Conservation (phyloP, 2,888 invertebrate species). For the Baronia brevicornis region DNA sequence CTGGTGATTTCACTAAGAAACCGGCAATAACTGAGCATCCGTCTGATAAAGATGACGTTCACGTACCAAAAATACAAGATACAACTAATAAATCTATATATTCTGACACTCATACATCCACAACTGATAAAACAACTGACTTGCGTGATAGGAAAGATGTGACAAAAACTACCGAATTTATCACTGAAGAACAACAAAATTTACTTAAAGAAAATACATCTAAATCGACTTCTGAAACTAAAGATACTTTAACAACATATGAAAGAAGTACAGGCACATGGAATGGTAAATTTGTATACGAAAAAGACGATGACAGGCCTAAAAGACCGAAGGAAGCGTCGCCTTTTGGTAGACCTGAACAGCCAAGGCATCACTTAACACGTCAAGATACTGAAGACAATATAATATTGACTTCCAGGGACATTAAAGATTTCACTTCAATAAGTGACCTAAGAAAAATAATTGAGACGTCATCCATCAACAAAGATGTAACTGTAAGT, state of each 20-base stretch:
- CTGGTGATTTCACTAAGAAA: slow-evolving; percentile 62
- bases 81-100: slow-evolving; percentile 34
- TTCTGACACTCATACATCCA: slow-evolving; percentile 36
- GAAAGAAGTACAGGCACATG: slow-evolving; percentile 70
- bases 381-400: slow-evolving; percentile 69
- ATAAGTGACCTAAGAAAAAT: slow-evolving; percentile 66
- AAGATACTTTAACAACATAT: slow-evolving; percentile 60
- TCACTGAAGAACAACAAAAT: slow-evolving; percentile 65
- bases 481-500: slow-evolving; percentile 62
- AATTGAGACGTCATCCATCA: slow-evolving; percentile 57
- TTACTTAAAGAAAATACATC: slow-evolving; percentile 56
- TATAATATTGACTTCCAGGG: slow-evolving; percentile 63
- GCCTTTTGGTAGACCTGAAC: slow-evolving; percentile 58
- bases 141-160: slow-evolving; percentile 41
- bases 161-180: slow-evolving; percentile 49
- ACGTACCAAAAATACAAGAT: slow-evolving; percentile 38
- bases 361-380: slow-evolving; percentile 59
- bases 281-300: slow-evolving; percentile 75
- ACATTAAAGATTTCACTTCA: slow-evolving; percentile 68
- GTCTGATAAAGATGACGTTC: slow-evolving; percentile 37
- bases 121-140: slow-evolving; percentile 38
- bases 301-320: slow-evolving; percentile 62
- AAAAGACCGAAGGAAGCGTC: slow-evolving; percentile 59
- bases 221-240: slow-evolving; percentile 43
- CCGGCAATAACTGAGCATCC: slow-evolving; percentile 54